Base-by-base conservation (phyloP, 2,888 invertebrate species). In the Drosophila atroscutellata region DNA sequence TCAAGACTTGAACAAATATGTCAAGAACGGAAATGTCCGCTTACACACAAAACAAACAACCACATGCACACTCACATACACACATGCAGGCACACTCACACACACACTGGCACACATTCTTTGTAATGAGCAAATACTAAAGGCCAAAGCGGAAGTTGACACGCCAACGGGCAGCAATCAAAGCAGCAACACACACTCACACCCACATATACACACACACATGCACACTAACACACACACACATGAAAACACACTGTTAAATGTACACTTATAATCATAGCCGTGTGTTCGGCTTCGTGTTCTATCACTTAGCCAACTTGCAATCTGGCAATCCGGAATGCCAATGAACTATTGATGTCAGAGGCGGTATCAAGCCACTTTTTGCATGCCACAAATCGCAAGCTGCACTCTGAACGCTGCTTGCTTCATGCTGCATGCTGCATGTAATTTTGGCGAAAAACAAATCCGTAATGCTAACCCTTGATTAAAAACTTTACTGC, bases 51-150 rank as follows among this genome's bases (percentile, higher is more conserved):
- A 42, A 30, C 39, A 50, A 45, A 54, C 24, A 55, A 51, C 47
- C 45, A 61, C 50, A 72, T 45, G 61, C 32, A 37, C 13, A 30
- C 39, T 45, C 24, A 51, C 47, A n/a, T 4, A 20, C 37, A 37
- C 45, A 34, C 34, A 50, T 52, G 20, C 6, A 11, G 11, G 6
- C n/a, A 20, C 11, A 42, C n/a, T 42, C 42, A 20, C 42, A 13
- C 34, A 59, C 50, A 67, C 28, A n/a, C 8, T 9, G 15, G 24
- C 4, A 37, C 47, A 45, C 63, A 55, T 75, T 81, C 57, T 37
- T 74, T 54, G 74, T 84, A 84, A 89, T 76, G 76, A 72, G 85
- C 76, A 87, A 84, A 89, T 76, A 85, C 49, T 49, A 55, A 72
- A 55, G 36, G 56, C 63, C 54, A 32, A 50, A 75, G 63, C 73